Base-by-base conservation (phyloP, 2,888 invertebrate species). In the Troides oblongomaculatus region DNA sequence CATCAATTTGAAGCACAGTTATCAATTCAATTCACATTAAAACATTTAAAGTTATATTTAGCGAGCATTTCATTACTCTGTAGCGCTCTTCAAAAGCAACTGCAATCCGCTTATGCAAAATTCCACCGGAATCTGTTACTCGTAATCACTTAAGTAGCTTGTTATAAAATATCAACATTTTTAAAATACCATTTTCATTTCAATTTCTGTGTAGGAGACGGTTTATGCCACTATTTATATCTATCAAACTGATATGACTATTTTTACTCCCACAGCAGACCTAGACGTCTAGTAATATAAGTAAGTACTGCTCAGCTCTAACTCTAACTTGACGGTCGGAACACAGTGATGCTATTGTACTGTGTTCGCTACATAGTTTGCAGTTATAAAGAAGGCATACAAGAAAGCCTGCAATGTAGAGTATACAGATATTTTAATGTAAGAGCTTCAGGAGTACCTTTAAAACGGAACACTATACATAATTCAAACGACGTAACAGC, bases 91-190 rank as follows among this genome's bases (percentile, higher is more conserved):
- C 57, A 62, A 69, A 69, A 46, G 64, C 65, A 65, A 69, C 58
- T 65, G 61, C 14, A 65, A 69, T 69, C 69, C 69, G 69, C 64
- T 69, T 69, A 69, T 69, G 69, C 62, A 58, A 69, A 62, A 65
- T 58, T 69, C 43, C 58, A 10, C 10, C 7, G 43, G 69, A 57
- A 65, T 62, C 46, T 62, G 57, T 61, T 25, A 46, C 46, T 39
- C 8, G 36, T 36, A 46, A 46, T 17, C 36, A n/a, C 36, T 60
- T 36, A 10, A 23, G 23, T 21, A 2, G 57, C 23, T 58, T 25
- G 12, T 25, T 12, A 12, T 23, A 14, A 58, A 58, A 23, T 58
- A 58, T 58, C 57, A 58, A 58, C 57, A 4, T 58, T 58, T 21
- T 25, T n/a, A 23, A 23, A 58, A 5, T 53, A n/a, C 53, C 6